phyloP scores from a whole-genome alignment of 2,888 invertebrate species.

The Drosophila melanosoma region DNA sequence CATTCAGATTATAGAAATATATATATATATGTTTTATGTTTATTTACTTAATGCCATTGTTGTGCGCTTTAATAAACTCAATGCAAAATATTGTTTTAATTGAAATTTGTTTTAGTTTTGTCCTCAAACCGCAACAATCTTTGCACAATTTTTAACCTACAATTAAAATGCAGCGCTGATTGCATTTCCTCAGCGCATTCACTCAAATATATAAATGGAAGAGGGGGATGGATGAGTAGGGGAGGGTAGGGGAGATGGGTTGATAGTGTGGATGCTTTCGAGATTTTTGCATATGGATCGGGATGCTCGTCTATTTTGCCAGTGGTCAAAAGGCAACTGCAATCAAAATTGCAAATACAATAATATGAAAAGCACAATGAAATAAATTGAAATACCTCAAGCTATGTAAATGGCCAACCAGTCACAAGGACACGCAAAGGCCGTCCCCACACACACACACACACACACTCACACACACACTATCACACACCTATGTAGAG shows the following conservation, averaged over 20 bases:
- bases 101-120: slow-evolving; percentile 33
- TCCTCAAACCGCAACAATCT: background rate
- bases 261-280: slow-evolving; percentile 28
- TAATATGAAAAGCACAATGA: slow-evolving; percentile 82
- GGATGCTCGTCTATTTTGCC: slow-evolving; percentile 43
- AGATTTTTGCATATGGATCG: slow-evolving; percentile 66
- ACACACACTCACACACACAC: slow-evolving; percentile 7
- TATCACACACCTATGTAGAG: slow-evolving; percentile 40
- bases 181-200: slow-evolving; percentile 37
- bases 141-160: slow-evolving; percentile 30
- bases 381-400: slow-evolving; percentile 81
- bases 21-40: slow-evolving; percentile 47
- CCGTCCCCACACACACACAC: slow-evolving; percentile 33
- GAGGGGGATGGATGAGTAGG: too few relatives aligned
- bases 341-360: slow-evolving; percentile 81
- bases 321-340: slow-evolving; percentile 74
- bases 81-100: slow-evolving; percentile 67
- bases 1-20: slow-evolving; percentile 14
- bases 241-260: background rate
- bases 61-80: slow-evolving; percentile 57
- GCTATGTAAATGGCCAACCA: slow-evolving; percentile 74
- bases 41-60: slow-evolving; percentile 63
- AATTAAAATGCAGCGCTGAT: slow-evolving; percentile 53
- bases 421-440: slow-evolving; percentile 45
- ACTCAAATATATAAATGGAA: slow-evolving; percentile 27